Percentiles rank a stretch among this genome's conserved stretches.
These are phyloP conservation scores for Drosophila parthenogenetica DNA, from an alignment of 2,888 invertebrate species.

Conservation along the genomic window DNA sequence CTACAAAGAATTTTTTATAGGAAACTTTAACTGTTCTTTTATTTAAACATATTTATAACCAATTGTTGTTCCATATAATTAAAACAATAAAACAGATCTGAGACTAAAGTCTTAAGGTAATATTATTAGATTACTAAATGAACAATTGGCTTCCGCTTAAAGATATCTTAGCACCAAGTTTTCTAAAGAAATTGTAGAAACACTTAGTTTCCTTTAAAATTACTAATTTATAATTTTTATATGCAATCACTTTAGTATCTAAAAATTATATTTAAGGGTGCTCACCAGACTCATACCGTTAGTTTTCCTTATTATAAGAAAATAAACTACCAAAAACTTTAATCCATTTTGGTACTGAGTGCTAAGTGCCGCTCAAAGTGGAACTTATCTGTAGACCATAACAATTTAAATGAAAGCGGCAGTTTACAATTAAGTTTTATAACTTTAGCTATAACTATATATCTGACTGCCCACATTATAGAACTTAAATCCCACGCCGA, in stretches of 20 bases:
- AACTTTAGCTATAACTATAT: background rate
- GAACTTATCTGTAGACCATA: slow-evolving; percentile 1
- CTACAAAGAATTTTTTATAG: slow-evolving; percentile 7
- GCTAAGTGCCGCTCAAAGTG: background rate
- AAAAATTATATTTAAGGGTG: too few relatives aligned
- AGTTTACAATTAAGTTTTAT: slow-evolving; percentile 45
- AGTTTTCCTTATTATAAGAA: too few relatives aligned
- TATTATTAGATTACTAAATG: background rate
- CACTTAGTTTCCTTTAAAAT: too few relatives aligned
- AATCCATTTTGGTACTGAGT: background rate
- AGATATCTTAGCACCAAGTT: background rate
- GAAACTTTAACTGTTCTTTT: too few relatives aligned
- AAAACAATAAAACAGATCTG: background rate
- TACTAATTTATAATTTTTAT: too few relatives aligned
- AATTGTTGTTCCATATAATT: slow-evolving; percentile 4
- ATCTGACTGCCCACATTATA: slow-evolving; percentile 36
- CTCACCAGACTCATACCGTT: too few relatives aligned
- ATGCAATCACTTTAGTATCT: too few relatives aligned
- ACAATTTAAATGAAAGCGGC: slow-evolving; percentile 33
- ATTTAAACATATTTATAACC: background rate
- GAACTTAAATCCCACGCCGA: slow-evolving; percentile 55
- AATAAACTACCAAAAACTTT: background rate
- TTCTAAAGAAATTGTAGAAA: background rate
- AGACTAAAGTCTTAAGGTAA: background rate
- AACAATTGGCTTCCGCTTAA: background rate